phyloP scores from a whole-genome alignment of 2,113 vertebrate genomes.

The Danio rerio region DNA sequence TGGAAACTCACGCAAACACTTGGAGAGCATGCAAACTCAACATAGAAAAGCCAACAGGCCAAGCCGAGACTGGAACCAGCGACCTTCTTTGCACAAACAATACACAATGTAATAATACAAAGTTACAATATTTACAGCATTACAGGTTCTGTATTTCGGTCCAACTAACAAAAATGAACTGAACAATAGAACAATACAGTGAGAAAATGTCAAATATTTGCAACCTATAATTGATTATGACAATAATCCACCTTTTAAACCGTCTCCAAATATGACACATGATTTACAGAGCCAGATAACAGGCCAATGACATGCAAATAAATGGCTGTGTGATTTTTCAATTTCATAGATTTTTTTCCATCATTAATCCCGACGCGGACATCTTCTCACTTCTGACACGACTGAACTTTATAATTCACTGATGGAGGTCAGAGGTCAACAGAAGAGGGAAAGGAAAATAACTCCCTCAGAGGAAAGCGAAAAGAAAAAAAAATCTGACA shows the following conservation, averaged over 20 bases:
- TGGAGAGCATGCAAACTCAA: too few relatives aligned
- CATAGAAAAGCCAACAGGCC: too few relatives aligned
- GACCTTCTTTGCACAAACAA: too few relatives aligned
- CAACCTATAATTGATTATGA: background rate
- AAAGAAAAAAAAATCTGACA: constrained; percentile 88
- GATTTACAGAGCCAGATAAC: background rate
- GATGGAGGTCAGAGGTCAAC: constrained; percentile 84
- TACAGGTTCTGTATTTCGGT: too few relatives aligned
- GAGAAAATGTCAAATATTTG: background rate
- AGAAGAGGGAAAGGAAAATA: constrained; percentile 90
- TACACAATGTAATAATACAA: too few relatives aligned
- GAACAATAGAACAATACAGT: background rate
- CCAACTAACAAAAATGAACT: background rate
- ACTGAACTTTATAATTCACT: constrained; percentile 93
- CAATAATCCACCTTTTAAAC: background rate
- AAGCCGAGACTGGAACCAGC: too few relatives aligned
- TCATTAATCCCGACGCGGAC: constrained; percentile 78
- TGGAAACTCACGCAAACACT: too few relatives aligned
- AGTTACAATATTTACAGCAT: too few relatives aligned
- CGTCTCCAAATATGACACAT: constrained; percentile 14
- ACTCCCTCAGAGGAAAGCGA: constrained; percentile 72
- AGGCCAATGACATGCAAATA: constrained; percentile 24
- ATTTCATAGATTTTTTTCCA: constrained; percentile 50
- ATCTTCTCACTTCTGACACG: constrained; percentile 82
- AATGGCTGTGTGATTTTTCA: constrained; percentile 50